Evolutionary conservation across 1,140 invertebrate species (phyloP).

Genomic region (Ostrea denselamellosa): DNA sequence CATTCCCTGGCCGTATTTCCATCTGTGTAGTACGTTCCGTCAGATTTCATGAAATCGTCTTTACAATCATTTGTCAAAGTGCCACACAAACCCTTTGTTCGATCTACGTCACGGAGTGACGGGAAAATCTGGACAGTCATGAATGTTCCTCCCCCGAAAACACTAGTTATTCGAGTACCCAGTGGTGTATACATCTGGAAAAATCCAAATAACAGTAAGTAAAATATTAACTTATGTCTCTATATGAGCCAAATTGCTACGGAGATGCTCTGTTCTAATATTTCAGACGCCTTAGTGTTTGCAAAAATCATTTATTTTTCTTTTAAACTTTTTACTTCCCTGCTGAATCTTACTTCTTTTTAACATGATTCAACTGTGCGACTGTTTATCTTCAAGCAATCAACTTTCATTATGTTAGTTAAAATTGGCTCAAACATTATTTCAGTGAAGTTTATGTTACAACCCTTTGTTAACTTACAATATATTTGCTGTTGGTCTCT

Average conservation of each 20-base stretch:
- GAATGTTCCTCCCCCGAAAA: neutral
- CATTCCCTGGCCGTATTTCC: neutral
- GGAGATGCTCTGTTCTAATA: no score
- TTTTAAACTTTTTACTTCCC: no score
- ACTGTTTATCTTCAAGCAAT: no score
- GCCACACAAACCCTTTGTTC: slow-evolving; percentile 41
- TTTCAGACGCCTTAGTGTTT: no score
- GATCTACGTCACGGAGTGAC: neutral
- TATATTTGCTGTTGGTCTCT: neutral
- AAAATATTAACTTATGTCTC: no score
- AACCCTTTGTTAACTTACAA: neutral
- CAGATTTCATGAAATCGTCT: slow-evolving; percentile 39
- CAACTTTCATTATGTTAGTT: no score
- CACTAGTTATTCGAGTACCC: neutral
- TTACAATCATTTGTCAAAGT: slow-evolving; percentile 22
- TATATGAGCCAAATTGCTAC: no score
- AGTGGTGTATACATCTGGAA: neutral
- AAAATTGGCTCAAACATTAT: no score
- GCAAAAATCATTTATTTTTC: no score
- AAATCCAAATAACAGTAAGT: neutral
- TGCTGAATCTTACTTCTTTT: no score
- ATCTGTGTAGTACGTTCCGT: neutral
- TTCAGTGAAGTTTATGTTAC: no score
- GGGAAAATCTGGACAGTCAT: slow-evolving; percentile 11
- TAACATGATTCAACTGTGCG: no score